These are phyloP conservation scores for Halcyon malimbica DNA, from an alignment of 2,113 vertebrate species.

Conservation along the genomic window DNA sequence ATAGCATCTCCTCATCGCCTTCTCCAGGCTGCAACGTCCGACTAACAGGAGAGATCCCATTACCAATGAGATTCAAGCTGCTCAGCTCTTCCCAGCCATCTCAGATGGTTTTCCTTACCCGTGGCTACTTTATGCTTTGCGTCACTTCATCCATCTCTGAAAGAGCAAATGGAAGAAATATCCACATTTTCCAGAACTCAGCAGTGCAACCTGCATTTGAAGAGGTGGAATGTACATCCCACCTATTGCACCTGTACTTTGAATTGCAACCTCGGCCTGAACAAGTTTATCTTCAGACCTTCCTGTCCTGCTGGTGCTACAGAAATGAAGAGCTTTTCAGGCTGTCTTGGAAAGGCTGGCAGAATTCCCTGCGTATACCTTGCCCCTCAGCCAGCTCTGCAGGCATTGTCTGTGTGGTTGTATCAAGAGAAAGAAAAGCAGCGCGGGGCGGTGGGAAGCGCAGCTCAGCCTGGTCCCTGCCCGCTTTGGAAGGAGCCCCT, in stretches of 20 bases:
- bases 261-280: not conserved
- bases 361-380: not conserved
- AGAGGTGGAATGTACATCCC: not conserved
- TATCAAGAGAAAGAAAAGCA: not conserved
- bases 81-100: not conserved
- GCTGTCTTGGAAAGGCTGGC: not conserved
- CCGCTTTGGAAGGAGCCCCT: not conserved
- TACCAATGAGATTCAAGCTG: not conserved
- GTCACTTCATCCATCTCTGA: not conserved
- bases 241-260: not conserved
- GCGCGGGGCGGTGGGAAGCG: fast-evolving
- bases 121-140: not conserved
- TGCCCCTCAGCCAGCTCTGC: not conserved
- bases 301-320: not conserved
- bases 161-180: not conserved
- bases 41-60: not conserved
- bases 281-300: not conserved
- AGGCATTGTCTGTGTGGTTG: not conserved
- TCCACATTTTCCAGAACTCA: not conserved
- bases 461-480: not conserved
- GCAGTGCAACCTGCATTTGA: not conserved
- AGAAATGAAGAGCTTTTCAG: not conserved
- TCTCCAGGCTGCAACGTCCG: not conserved
- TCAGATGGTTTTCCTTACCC: not conserved
- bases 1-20: not conserved